These are phyloP conservation scores for Eulimnadia texana DNA, from an alignment of 1,140 invertebrate species.

Conservation along the genomic window DNA sequence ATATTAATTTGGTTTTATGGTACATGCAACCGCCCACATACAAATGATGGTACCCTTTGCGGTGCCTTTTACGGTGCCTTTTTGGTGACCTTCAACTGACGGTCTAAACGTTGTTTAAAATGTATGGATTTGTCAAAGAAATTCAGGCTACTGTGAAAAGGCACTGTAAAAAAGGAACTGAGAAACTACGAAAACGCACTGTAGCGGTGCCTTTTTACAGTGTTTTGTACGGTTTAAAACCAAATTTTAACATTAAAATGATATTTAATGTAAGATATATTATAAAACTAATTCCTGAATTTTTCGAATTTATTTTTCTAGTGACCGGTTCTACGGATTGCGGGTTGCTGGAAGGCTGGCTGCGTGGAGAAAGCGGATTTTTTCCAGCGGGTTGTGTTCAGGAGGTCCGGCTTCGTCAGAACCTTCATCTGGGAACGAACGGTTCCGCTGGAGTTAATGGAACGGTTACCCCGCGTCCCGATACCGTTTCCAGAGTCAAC, in stretches of 20 bases:
- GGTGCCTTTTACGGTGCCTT: too few species aligned
- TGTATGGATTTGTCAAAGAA: too few species aligned
- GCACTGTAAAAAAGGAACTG: too few species aligned
- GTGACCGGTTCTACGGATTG: constrained; percentile 76
- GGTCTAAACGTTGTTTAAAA: too few species aligned
- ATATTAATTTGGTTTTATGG: too few species aligned
- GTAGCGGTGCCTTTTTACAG: too few species aligned
- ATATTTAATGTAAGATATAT: not conserved
- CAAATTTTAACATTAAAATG: not conserved
- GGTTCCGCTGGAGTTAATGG: not conserved
- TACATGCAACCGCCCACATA: too few species aligned
- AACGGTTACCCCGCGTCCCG: constrained; percentile 2
- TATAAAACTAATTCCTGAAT: not conserved
- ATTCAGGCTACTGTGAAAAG: too few species aligned
- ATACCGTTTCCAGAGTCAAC: constrained; percentile 1
- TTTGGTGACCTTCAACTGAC: too few species aligned
- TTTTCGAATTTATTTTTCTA: constrained; percentile 29
- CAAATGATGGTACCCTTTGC: too few species aligned
- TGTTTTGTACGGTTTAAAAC: too few species aligned
- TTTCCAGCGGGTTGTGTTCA: constrained; percentile 80
- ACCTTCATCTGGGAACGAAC: constrained; percentile 20
- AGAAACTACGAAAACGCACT: too few species aligned
- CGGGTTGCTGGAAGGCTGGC: constrained; percentile 66
- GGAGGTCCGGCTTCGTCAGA: constrained; percentile 66
- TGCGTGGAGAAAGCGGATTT: constrained; percentile 51